Base-by-base conservation (phyloP, 2,797 vertebrate genomes). In the Knipowitschia caucasica region DNA sequence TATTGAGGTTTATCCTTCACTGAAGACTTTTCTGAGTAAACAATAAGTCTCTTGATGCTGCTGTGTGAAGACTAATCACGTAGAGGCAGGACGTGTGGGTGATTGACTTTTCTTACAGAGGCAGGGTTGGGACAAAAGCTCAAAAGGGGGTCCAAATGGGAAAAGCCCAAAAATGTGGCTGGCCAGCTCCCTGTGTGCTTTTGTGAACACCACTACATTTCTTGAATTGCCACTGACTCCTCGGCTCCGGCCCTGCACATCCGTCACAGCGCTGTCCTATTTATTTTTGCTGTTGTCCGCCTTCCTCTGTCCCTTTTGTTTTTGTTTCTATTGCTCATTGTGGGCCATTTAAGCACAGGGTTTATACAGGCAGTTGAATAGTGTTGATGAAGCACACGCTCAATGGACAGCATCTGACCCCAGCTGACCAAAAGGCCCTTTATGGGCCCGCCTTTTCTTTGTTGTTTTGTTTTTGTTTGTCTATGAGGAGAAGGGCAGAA, bases 351-450 rank as follows among this genome's bases (percentile, higher is more conserved):
- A 89, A 91, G 89, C 85, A 80, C 85, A 82, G 83, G 89, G 86
- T 90, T 91, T 91, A 89, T 89, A 76, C 82, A 78, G 73, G 50
- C 67, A 3, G 23, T 61, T 91, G 89, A 92, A 91, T 88, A 69
- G 86, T 83, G 71, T 85, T 83, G 89, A 91, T 90, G 89, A 86
- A 87, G 82, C 71, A 35, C 60, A 57, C 75, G 70, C 80, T 91
- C 85, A 91, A 90, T 84, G 82, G 87, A 84, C 90, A 91, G 88
- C 89, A 89, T 92, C 89, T 90, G 90, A 89, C 91, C 90, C n/a
- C 90, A 91, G 90, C 88, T 91, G 89, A 90, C 88, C 86, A 84
- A 77, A 49, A 84, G 80, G 87, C 76, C 84, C 84, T 89, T 92
- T 86, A 88, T 89, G 81, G 65, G 82, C 88, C 84, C 78, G 46